These are phyloP conservation scores for Pollachius pollachius DNA, from an alignment of 2,113 vertebrate genomes.

Conservation along the genomic window DNA sequence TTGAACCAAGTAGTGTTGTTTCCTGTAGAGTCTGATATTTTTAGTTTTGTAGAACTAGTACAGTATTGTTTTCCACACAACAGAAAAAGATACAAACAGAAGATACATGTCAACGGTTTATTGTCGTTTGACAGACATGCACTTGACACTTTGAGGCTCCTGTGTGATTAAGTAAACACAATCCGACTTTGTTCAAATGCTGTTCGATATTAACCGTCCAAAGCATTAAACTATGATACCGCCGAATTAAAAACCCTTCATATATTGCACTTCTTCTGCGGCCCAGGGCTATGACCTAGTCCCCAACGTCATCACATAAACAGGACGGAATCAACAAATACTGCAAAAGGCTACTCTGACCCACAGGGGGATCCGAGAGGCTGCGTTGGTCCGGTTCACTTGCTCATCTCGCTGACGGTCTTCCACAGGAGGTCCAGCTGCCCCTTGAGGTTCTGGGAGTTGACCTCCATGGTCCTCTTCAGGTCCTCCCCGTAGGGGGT, in stretches of 20 bases:
- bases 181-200: background rate
- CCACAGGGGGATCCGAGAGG: background rate
- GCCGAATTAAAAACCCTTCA: background rate
- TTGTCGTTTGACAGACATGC: slow-evolving; percentile 9
- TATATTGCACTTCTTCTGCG: slow-evolving; percentile 19
- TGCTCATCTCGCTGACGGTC: slow-evolving; percentile 42
- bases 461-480: slow-evolving; percentile 42
- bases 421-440: slow-evolving; percentile 47
- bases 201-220: background rate
- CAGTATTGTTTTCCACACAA: background rate
- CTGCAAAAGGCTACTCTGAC: too few relatives aligned
- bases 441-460: slow-evolving; percentile 49
- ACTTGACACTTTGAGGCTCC: slow-evolving; percentile 19
- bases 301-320: too few relatives aligned
- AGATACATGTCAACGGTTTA: slow-evolving; percentile 18
- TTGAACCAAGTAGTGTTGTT: too few relatives aligned
- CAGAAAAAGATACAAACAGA: background rate
- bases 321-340: too few relatives aligned
- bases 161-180: slow-evolving; percentile 6
- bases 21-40: too few relatives aligned
- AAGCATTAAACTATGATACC: slow-evolving; percentile 15
- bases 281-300: too few relatives aligned
- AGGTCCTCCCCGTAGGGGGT: slow-evolving; percentile 45
- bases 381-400: slow-evolving; percentile 28
- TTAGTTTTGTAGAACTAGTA: too few relatives aligned